phyloP scores from a whole-genome alignment of 2,113 vertebrate genomes.

The Calyptommatus sinebrachiatus region DNA sequence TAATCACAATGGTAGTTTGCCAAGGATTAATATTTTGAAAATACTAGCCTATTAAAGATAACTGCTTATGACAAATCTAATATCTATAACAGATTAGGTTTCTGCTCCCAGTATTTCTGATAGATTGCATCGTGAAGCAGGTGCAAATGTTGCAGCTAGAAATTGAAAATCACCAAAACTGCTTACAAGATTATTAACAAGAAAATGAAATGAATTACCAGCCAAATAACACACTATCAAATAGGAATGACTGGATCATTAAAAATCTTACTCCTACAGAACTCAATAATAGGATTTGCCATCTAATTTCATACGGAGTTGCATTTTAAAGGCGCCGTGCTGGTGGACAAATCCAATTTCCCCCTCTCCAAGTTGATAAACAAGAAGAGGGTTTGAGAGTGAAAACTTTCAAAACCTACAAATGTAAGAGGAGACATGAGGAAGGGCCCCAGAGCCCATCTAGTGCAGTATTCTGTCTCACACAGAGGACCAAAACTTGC shows the following conservation, averaged over 20 bases:
- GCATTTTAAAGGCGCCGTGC: constrained; percentile 36
- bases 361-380: constrained; percentile 32
- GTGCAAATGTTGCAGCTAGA: constrained; percentile 36
- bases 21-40: constrained; percentile 41
- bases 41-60: neutral
- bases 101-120: neutral
- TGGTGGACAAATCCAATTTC: constrained; percentile 19
- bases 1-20: constrained; percentile 21
- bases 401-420: constrained; percentile 7
- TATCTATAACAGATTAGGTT: constrained; percentile 14
- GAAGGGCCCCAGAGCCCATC: no score
- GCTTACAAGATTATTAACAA: constrained; percentile 36
- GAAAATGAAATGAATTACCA: constrained; percentile 49
- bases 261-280: constrained; percentile 46
- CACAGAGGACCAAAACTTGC: no score
- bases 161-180: constrained; percentile 25
- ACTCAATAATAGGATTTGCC: constrained; percentile 24
- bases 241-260: constrained; percentile 35
- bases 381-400: constrained; percentile 22
- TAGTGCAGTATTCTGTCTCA: no score
- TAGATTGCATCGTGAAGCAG: constrained; percentile 7
- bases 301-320: constrained; percentile 45
- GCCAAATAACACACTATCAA: constrained; percentile 42
- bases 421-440: no score
- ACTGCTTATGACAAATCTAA: constrained; percentile 31